phyloP scores from a whole-genome alignment of 2,888 invertebrate genomes.

The Oxycera nigricornis region DNA sequence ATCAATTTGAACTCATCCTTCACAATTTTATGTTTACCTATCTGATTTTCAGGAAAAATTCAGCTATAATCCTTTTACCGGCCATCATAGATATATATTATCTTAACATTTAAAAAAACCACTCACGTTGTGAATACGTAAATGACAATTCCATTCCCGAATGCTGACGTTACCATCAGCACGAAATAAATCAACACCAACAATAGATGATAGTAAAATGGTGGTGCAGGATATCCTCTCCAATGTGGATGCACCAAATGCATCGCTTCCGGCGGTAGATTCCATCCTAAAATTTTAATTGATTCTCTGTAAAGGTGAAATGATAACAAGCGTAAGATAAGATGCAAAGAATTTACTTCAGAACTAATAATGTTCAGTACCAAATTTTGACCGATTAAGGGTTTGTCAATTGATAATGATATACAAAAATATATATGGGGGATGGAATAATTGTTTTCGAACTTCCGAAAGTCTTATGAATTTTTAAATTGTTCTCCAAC shows the following conservation, averaged over 20 bases:
- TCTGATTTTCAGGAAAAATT: no score
- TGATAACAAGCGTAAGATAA: not conserved
- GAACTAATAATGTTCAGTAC: no score
- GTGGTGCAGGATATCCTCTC: slow-evolving; percentile 71
- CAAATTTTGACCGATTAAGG: no score
- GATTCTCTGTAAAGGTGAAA: slow-evolving; percentile 16
- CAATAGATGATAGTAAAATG: slow-evolving; percentile 71
- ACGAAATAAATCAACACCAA: slow-evolving; percentile 71
- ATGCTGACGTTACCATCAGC: slow-evolving; percentile 67
- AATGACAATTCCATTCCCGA: slow-evolving; percentile 76
- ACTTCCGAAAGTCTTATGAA: not conserved
- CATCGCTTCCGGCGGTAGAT: slow-evolving; percentile 71
- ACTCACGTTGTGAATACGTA: slow-evolving; percentile 78
- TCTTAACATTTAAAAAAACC: not conserved
- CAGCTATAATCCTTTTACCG: no score
- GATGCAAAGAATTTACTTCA: no score
- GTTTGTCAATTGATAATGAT: no score
- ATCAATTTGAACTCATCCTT: no score
- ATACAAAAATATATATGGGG: not conserved
- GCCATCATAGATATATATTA: no score
- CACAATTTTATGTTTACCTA: no score
- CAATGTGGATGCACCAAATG: slow-evolving; percentile 74
- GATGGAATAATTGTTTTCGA: not conserved
- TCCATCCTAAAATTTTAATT: slow-evolving; percentile 68
- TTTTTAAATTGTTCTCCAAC: not conserved